Percentiles rank a stretch among this genome's conserved stretches.
Evolutionary conservation across 2,888 invertebrate species (phyloP).

Genomic region (Phania funesta): DNA sequence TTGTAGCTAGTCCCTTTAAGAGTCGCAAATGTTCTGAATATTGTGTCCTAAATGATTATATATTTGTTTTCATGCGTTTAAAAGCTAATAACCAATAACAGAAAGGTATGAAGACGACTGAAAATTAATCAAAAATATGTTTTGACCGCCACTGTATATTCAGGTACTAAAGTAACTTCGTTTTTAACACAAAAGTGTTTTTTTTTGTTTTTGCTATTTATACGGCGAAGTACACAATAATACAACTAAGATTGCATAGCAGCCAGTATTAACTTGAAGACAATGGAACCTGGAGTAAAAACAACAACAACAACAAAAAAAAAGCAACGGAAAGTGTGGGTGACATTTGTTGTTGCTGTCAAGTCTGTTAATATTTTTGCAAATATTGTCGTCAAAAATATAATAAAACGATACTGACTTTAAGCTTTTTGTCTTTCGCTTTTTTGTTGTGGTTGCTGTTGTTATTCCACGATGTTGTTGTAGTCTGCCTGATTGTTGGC

Average conservation of each 20-base stretch:
- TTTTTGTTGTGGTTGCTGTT: slow-evolving; percentile 8
- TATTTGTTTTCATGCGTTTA: too few relatives aligned
- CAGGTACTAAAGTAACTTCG: background rate
- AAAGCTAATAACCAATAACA: too few relatives aligned
- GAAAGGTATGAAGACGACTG: too few relatives aligned
- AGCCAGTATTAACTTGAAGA: slow-evolving; percentile 66
- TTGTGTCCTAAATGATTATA: too few relatives aligned
- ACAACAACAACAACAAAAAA: background rate
- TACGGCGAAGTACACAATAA: slow-evolving; percentile 6
- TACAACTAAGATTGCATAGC: background rate
- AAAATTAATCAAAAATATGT: too few relatives aligned
- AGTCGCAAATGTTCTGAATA: too few relatives aligned
- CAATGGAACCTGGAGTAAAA: slow-evolving; percentile 70
- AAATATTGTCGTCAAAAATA: slow-evolving; percentile 59
- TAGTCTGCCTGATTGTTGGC: slow-evolving; percentile 68
- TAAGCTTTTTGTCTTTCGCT: slow-evolving; percentile 63
- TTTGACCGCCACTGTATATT: background rate
- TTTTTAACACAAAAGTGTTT: slow-evolving; percentile 9
- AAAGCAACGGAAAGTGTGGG: slow-evolving; percentile 60
- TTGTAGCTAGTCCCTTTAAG: too few relatives aligned
- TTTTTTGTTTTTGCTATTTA: slow-evolving; percentile 1
- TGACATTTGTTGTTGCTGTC: slow-evolving; percentile 39
- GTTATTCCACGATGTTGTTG: slow-evolving; percentile 13
- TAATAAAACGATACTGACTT: slow-evolving; percentile 66
- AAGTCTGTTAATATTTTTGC: slow-evolving; percentile 61